Evolutionary conservation across 92 coral and sea anemone species (phyloP).

Genomic region (Diadumene lineata): DNA sequence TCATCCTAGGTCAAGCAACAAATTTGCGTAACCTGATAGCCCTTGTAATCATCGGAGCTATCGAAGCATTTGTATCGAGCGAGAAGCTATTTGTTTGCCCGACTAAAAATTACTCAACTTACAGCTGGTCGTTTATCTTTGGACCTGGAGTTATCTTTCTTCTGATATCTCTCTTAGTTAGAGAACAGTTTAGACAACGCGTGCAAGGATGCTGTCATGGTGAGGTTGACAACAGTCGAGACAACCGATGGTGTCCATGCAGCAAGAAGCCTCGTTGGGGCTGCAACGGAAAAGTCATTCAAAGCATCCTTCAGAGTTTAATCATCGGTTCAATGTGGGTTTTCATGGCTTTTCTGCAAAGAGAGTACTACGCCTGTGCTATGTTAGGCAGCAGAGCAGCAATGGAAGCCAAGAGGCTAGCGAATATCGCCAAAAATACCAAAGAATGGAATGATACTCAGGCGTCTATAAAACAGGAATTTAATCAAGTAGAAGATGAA

Average conservation of each 20-base stretch:
- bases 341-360: constrained; percentile 70
- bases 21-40: constrained; percentile 34
- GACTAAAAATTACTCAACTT: constrained; percentile 33
- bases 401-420: neutral
- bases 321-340: constrained; percentile 67
- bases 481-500: constrained; percentile 37
- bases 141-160: constrained; percentile 53
- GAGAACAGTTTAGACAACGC: constrained; percentile 56
- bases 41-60: constrained; percentile 19
- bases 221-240: constrained; percentile 33
- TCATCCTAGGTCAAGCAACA: constrained; percentile 4
- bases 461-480: constrained; percentile 48
- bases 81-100: constrained; percentile 51
- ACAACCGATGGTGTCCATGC: constrained; percentile 48
- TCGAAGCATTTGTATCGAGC: constrained; percentile 38
- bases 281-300: constrained; percentile 31
- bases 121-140: constrained; percentile 57
- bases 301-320: constrained; percentile 36
- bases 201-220: constrained; percentile 72
- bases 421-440: neutral
- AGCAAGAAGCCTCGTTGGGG: constrained; percentile 52
- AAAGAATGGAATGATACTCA: too few relatives aligned
- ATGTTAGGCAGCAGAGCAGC: constrained; percentile 47
- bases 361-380: constrained; percentile 66
- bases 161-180: constrained; percentile 51